Evolutionary conservation across 2,888 invertebrate genomes (phyloP).

Genomic region (Hoplodrina blanda): DNA sequence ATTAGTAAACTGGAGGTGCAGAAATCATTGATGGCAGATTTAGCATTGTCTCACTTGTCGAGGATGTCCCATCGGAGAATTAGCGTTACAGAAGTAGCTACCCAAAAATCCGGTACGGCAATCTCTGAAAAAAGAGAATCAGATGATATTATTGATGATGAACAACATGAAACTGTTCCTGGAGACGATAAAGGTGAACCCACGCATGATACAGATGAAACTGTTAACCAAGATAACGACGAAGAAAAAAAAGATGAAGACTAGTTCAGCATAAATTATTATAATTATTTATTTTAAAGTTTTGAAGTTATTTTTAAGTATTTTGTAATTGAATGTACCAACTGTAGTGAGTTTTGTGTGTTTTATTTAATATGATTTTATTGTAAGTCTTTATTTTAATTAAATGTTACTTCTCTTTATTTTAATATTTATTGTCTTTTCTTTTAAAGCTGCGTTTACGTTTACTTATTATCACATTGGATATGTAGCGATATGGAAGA

Average conservation of each 20-base stretch:
- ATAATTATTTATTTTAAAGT: constrained; percentile 3
- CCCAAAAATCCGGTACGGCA: constrained; percentile 40
- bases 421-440: too few relatives aligned
- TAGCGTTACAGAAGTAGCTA: neutral
- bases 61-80: constrained; percentile 42
- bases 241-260: neutral
- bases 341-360: constrained; percentile 9
- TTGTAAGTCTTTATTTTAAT: neutral
- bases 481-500: too few relatives aligned
- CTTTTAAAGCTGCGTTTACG: too few relatives aligned
- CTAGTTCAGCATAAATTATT: neutral
- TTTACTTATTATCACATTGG: too few relatives aligned
- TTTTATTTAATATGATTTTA: constrained; percentile 12
- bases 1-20: constrained; percentile 82
- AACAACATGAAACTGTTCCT: constrained; percentile 38
- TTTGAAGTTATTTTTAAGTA: constrained; percentile 12
- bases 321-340: neutral
- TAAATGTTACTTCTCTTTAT: neutral
- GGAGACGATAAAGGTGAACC: constrained; percentile 4
- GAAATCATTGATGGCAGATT: constrained; percentile 83
- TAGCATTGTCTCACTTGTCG: constrained; percentile 74
- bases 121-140: constrained; percentile 37
- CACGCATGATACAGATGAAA: neutral
- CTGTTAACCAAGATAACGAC: neutral
- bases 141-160: constrained; percentile 34